These are phyloP conservation scores for Sphinx pinastri DNA, from an alignment of 2,888 invertebrate genomes.

Conservation along the genomic window DNA sequence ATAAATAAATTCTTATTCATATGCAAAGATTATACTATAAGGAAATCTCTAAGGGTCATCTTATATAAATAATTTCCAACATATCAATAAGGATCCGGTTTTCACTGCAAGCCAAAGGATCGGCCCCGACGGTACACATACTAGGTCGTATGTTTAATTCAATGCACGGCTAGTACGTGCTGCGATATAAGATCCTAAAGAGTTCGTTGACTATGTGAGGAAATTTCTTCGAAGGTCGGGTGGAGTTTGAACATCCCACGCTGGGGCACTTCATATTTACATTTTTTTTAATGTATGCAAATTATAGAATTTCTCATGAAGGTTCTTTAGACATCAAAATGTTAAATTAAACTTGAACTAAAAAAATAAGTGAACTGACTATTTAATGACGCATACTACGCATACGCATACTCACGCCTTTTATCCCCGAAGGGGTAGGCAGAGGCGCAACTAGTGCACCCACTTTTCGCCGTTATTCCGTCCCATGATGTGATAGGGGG, in stretches of 20 bases:
- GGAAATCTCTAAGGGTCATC: constrained; percentile 9
- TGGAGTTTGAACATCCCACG: constrained; percentile 4
- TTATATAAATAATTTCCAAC: constrained; percentile 20
- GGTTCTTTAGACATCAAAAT: too few species aligned
- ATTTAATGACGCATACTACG: too few species aligned
- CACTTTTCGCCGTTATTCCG: too few species aligned
- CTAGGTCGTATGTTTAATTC: constrained; percentile 34
- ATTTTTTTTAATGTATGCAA: background rate
- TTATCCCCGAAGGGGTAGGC: too few species aligned
- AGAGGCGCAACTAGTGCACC: too few species aligned
- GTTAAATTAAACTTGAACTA: too few species aligned
- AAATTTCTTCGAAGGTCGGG: constrained; percentile 21
- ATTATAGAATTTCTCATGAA: too few species aligned
- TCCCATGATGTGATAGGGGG: too few species aligned
- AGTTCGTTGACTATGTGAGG: constrained; percentile 11
- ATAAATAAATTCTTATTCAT: background rate
- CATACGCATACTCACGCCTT: too few species aligned
- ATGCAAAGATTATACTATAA: background rate
- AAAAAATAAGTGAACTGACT: too few species aligned
- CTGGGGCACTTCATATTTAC: background rate
- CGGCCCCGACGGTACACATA: constrained; percentile 29
- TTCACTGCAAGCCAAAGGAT: constrained; percentile 38
- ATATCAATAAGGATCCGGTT: constrained; percentile 39
- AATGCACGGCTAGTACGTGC: constrained; percentile 28
- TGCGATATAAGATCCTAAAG: constrained; percentile 19